Evolutionary conservation across 1,140 invertebrate genomes (phyloP).

Genomic region (Elymnias hypermnestra): DNA sequence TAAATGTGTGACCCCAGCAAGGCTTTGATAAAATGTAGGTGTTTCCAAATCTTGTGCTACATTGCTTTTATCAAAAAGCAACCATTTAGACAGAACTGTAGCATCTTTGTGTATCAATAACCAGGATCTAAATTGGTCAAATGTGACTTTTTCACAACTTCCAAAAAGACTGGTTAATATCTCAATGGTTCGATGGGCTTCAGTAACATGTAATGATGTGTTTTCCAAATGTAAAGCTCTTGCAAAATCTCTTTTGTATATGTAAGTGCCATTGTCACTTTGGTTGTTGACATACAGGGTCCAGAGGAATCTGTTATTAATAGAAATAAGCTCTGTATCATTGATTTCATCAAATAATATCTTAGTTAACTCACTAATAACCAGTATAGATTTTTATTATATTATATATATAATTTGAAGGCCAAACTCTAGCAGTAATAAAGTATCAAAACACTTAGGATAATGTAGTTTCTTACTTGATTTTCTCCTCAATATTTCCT

Average conservation of each 20-base stretch:
- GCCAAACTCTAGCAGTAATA: too few species aligned
- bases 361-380: too few species aligned
- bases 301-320: conserved; percentile 83
- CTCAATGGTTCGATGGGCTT: conserved; percentile 52
- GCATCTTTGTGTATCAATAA: conserved; percentile 83
- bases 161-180: conserved; percentile 75
- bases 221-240: conserved; percentile 80
- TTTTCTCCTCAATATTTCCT: conserved; percentile 89
- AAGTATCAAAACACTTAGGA: too few species aligned
- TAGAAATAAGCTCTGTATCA: neutral
- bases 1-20: conserved; percentile 92
- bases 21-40: conserved; percentile 93
- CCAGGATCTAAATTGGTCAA: conserved; percentile 86
- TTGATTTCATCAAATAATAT: neutral
- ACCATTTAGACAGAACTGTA: conserved; percentile 88
- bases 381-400: too few species aligned
- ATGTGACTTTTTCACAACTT: conserved; percentile 78
- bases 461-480: conserved; percentile 87
- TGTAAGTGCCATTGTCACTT: conserved; percentile 85
- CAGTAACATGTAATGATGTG: conserved; percentile 44
- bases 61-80: conserved; percentile 83
- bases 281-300: conserved; percentile 91
- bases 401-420: too few species aligned
- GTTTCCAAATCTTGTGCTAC: conserved; percentile 89
- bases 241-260: conserved; percentile 86